Conservation (phyloP, 2,888 invertebrate species). For the Physocephala rufipes region DNA sequence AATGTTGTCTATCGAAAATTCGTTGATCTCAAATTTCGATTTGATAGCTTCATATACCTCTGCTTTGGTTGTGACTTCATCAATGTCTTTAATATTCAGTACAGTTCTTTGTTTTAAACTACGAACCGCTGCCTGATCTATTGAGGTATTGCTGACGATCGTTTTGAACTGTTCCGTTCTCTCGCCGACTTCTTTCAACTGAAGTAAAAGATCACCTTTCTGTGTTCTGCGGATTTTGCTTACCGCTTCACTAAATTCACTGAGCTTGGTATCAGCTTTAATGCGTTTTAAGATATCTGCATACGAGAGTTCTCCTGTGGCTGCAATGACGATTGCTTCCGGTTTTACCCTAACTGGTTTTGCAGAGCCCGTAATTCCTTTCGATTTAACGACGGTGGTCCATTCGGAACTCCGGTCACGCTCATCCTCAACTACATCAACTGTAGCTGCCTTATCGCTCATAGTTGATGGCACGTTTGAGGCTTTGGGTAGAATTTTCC, state of each 20-base stretch:
- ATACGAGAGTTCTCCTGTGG: background rate
- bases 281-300: no score
- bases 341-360: conserved; percentile 6
- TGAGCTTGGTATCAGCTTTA: no score
- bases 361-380: background rate
- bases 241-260: no score
- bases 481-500: background rate
- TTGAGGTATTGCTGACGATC: background rate
- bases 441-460: no score
- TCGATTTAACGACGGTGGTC: background rate
- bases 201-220: background rate
- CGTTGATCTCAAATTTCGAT: no score
- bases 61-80: no score
- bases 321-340: conserved; percentile 1
- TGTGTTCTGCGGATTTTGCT: conserved; percentile 1
- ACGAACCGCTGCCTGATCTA: background rate
- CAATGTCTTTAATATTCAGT: background rate
- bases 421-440: no score
- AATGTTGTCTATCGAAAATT: no score
- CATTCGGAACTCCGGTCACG: background rate
- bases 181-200: no score
- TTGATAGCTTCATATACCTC: no score
- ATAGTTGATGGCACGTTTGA: background rate
- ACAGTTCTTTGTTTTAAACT: background rate
- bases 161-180: background rate